Conservation (phyloP, 1,140 invertebrate genomes). For the Drosophila quadrilineata region DNA sequence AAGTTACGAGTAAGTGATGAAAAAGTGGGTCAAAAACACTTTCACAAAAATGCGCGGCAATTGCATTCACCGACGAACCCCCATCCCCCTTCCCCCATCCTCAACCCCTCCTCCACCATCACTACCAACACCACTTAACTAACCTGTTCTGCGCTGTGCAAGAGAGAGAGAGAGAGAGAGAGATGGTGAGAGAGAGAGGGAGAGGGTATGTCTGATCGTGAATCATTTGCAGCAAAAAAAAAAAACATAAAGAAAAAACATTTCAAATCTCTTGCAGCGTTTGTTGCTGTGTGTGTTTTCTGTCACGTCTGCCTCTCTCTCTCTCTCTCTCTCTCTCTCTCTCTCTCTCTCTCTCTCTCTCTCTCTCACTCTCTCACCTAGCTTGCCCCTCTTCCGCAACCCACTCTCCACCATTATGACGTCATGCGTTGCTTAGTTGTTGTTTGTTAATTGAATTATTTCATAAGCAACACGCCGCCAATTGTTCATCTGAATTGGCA, state of each 20-base stretch:
- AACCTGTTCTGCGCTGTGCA: conserved; percentile 48
- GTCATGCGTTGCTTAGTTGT: conserved; percentile 6
- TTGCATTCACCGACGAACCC: conserved; percentile 23
- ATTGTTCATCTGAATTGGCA: neutral
- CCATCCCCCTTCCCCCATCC: no score
- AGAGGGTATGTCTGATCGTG: conserved; percentile 17
- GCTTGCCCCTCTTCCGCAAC: no score
- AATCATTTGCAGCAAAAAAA: conserved; percentile 45
- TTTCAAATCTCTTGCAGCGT: no score
- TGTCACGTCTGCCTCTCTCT: conserved; percentile 57
- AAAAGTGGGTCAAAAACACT: conserved; percentile 32
- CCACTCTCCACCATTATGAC: no score
- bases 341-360: conserved; percentile 1
- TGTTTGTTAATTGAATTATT: conserved; percentile 23
- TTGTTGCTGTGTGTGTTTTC: conserved; percentile 47
- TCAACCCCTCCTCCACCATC: conserved; percentile 19
- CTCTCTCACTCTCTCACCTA: neutral
- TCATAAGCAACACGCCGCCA: conserved; percentile 2
- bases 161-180: neutral
- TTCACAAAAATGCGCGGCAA: conserved; percentile 27
- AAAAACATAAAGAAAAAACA: neutral
- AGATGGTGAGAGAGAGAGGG: neutral
- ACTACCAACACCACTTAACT: no score
- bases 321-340: conserved; percentile 7
- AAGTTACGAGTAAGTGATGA: no score